Conservation (phyloP, 1,140 invertebrate genomes). For the Drosophila tani region DNA sequence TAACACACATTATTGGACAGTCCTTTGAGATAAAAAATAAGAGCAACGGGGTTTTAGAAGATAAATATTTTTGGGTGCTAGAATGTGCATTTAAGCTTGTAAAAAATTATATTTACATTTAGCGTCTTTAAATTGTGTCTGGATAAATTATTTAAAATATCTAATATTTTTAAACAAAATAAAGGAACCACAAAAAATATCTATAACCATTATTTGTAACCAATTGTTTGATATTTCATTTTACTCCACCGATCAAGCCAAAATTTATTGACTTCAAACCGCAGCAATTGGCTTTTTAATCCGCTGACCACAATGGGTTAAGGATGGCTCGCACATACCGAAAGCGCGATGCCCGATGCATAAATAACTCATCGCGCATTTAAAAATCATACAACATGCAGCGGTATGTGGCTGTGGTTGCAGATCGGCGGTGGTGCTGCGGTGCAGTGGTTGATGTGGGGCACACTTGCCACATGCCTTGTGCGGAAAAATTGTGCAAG, state of each 20-base stretch:
- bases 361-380: constrained; percentile 84
- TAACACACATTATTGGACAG: neutral
- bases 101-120: too few relatives aligned
- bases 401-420: constrained; percentile 53
- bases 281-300: constrained; percentile 14
- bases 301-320: constrained; percentile 57
- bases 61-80: too few relatives aligned
- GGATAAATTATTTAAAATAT: too few relatives aligned
- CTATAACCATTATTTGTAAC: too few relatives aligned
- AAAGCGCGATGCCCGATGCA: constrained; percentile 65
- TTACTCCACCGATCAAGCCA: neutral
- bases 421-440: constrained; percentile 17
- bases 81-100: neutral
- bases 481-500: constrained; percentile 82
- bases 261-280: constrained; percentile 12
- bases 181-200: too few relatives aligned
- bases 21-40: neutral
- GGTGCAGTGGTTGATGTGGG: constrained; percentile 71
- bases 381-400: constrained; percentile 74
- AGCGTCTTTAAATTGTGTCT: too few relatives aligned
- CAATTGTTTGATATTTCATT: neutral
- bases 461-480: constrained; percentile 81
- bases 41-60: too few relatives aligned
- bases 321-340: constrained; percentile 62
- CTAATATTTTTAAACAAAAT: neutral